A percentile compares a stretch with the other conserved stretches of the same genome.
phyloP scores from a whole-genome alignment of 2,797 vertebrate species.

The Phalloptychus januarius region DNA sequence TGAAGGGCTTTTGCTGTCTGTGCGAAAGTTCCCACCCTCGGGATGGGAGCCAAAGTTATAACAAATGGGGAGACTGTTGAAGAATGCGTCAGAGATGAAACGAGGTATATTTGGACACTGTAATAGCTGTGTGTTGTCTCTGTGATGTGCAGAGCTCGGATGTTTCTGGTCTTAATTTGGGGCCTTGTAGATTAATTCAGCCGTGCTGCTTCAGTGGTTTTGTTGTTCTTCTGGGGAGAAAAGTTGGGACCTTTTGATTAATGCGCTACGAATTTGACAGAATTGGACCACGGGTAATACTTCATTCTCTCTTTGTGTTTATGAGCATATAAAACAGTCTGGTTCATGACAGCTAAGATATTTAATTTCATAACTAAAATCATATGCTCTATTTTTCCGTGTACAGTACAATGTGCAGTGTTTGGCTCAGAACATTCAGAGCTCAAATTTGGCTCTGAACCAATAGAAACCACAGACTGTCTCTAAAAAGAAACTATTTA shows the following conservation, averaged over 20 bases:
- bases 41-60: slow-evolving; percentile 61
- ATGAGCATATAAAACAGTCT: slow-evolving; percentile 70
- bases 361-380: slow-evolving; percentile 67
- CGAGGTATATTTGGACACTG: slow-evolving; percentile 63
- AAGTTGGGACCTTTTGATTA: slow-evolving; percentile 61
- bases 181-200: slow-evolving; percentile 59
- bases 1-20: slow-evolving; percentile 55
- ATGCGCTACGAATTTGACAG: slow-evolving; percentile 66
- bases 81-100: slow-evolving; percentile 75
- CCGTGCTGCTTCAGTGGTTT: slow-evolving; percentile 54
- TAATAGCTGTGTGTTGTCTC: slow-evolving; percentile 61
- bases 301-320: slow-evolving; percentile 60
- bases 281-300: slow-evolving; percentile 55
- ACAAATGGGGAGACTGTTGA: slow-evolving; percentile 73
- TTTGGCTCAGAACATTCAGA: slow-evolving; percentile 5
- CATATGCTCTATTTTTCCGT: slow-evolving; percentile 46
- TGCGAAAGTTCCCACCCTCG: slow-evolving; percentile 60
- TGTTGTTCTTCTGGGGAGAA: slow-evolving; percentile 61
- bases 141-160: slow-evolving; percentile 58
- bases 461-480: not conserved
- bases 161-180: slow-evolving; percentile 73
- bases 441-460: slow-evolving; percentile 25
- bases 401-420: slow-evolving; percentile 15
- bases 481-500: not conserved
- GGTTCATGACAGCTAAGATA: slow-evolving; percentile 60